These are phyloP conservation scores for Torymus auratus DNA, from an alignment of 2,888 invertebrate species.

Conservation along the genomic window DNA sequence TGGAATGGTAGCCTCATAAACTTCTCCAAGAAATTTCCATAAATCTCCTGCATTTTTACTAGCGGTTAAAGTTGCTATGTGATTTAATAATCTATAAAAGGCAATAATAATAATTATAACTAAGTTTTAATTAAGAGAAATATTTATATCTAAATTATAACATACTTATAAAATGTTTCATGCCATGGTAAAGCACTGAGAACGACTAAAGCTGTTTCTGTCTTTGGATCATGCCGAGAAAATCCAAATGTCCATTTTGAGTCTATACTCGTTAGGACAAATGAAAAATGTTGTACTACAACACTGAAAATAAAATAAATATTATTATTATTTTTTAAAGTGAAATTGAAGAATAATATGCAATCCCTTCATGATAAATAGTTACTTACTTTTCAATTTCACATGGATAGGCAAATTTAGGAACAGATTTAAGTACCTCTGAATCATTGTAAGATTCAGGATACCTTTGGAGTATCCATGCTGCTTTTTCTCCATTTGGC, in stretches of 20 bases:
- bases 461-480: conserved; percentile 89
- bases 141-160: conserved; percentile 62
- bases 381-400: conserved; percentile 85
- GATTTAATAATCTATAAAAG: conserved; percentile 84
- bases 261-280: conserved; percentile 95
- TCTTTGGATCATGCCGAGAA: conserved; percentile 95
- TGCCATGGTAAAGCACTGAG: conserved; percentile 97
- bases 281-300: conserved; percentile 95
- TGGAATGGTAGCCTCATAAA: conserved; percentile 84
- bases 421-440: conserved; percentile 90
- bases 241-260: conserved; percentile 98
- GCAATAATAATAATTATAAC: conserved; percentile 7
- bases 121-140: conserved; percentile 3
- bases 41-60: conserved; percentile 79
- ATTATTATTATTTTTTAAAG: not conserved
- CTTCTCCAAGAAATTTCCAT: conserved; percentile 82
- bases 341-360: conserved; percentile 1
- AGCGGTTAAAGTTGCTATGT: conserved; percentile 87
- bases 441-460: conserved; percentile 90
- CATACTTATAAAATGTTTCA: conserved; percentile 94
- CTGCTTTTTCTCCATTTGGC: conserved; percentile 81
- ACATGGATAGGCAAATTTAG: conserved; percentile 94
- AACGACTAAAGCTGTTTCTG: conserved; percentile 89
- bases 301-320: conserved; percentile 80
- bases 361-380: not conserved